Conservation (phyloP, 2,888 invertebrate genomes). For the Schizotus pectinicornis region DNA sequence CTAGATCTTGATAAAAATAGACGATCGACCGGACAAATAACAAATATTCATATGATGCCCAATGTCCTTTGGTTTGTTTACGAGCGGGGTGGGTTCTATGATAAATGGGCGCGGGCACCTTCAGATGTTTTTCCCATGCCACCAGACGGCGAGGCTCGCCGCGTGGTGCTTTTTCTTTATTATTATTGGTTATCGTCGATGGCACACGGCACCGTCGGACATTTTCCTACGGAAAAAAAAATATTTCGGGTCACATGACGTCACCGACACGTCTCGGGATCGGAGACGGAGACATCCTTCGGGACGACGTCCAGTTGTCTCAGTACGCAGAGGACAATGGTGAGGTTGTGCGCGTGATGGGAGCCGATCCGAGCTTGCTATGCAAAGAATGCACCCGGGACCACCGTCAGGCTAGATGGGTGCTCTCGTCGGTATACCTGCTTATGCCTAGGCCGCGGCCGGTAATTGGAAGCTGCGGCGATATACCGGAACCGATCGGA, state of each 20-base stretch:
- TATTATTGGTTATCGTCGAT: constrained; percentile 45
- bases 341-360: constrained; percentile 27
- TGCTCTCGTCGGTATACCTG: constrained; percentile 14
- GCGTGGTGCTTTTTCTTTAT: constrained; percentile 45
- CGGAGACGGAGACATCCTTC: no score
- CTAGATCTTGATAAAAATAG: constrained; percentile 24
- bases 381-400: constrained; percentile 43
- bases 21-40: background rate
- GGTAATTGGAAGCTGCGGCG: constrained; percentile 22
- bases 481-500: constrained; percentile 14
- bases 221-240: no score
- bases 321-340: background rate
- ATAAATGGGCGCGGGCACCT: constrained; percentile 33
- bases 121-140: constrained; percentile 43
- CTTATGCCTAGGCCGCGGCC: background rate
- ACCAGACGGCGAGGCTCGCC: constrained; percentile 38
- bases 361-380: constrained; percentile 39
- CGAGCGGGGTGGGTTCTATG: constrained; percentile 30
- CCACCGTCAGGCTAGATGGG: constrained; percentile 35
- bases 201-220: constrained; percentile 12
- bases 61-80: constrained; percentile 26
- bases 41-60: constrained; percentile 1
- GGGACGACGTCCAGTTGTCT: no score
- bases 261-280: no score
- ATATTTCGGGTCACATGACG: no score